Percentiles rank a stretch among this genome's conserved stretches.
Evolutionary conservation across 2,888 invertebrate species (phyloP).

Genomic region (Chromoteleia sp.): DNA sequence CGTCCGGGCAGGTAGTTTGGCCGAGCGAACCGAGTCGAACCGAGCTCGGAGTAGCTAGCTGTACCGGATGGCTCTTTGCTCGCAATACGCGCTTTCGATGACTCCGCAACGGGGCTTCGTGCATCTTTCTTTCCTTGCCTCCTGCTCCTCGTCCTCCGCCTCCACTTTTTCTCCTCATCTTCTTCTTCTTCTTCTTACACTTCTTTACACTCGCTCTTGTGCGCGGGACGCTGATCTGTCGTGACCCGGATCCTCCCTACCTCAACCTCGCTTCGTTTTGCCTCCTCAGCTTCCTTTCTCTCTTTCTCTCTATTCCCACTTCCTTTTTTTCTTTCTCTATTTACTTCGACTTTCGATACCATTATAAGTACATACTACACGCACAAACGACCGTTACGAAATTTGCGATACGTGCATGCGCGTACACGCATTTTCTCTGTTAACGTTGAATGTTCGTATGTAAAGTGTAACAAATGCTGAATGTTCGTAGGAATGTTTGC

Average conservation of each 20-base stretch:
- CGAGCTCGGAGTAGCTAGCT: slow-evolving; percentile 43
- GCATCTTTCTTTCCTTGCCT: slow-evolving; percentile 71
- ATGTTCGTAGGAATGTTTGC: too few relatives aligned
- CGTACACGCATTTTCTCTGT: slow-evolving; percentile 15
- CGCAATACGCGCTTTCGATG: slow-evolving; percentile 83
- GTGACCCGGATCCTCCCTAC: slow-evolving; percentile 84
- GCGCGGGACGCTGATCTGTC: slow-evolving; percentile 83
- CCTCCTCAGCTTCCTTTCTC: slow-evolving; percentile 63
- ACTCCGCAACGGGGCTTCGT: slow-evolving; percentile 74
- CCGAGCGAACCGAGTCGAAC: slow-evolving; percentile 69
- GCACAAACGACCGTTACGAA: slow-evolving; percentile 29
- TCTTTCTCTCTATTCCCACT: slow-evolving; percentile 68
- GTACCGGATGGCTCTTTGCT: slow-evolving; percentile 58
- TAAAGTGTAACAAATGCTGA: too few relatives aligned
- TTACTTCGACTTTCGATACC: slow-evolving; percentile 71
- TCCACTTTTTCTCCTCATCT: slow-evolving; percentile 68
- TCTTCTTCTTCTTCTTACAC: slow-evolving; percentile 61
- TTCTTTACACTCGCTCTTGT: slow-evolving; percentile 73
- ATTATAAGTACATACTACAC: slow-evolving; percentile 42
- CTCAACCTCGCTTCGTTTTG: slow-evolving; percentile 76
- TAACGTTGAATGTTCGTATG: not conserved
- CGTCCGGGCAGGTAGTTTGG: slow-evolving; percentile 33
- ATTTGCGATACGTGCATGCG: slow-evolving; percentile 26
- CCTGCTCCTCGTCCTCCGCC: slow-evolving; percentile 63
- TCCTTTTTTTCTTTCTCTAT: slow-evolving; percentile 60